phyloP scores from a whole-genome alignment of 37 sponge, comb jelly and placozoan species.

The Oopsacas minuta region DNA sequence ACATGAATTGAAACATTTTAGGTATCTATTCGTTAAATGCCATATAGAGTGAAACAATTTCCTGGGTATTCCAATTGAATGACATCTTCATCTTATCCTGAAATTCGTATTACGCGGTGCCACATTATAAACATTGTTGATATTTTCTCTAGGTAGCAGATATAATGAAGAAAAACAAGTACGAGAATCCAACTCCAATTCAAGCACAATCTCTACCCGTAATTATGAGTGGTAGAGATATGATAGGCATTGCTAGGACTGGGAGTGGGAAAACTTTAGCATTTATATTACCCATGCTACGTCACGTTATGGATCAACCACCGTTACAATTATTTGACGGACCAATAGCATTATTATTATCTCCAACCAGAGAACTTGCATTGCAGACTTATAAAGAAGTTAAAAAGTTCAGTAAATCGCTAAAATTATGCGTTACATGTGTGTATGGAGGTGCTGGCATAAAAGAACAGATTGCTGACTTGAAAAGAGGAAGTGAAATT shows the following conservation, averaged over 20 bases:
- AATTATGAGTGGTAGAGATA: constrained; percentile 88
- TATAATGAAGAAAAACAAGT: constrained; percentile 59
- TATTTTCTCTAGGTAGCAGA: constrained; percentile 22
- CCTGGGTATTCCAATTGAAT: no score
- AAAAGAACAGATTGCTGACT: constrained; percentile 96
- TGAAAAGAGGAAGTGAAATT: constrained; percentile 91
- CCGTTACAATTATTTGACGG: constrained; percentile 75
- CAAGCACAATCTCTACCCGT: constrained; percentile 92
- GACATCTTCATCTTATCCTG: no score
- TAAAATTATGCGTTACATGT: constrained; percentile 65
- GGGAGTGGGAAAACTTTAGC: constrained; percentile 98
- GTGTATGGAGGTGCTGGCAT: constrained; percentile 98
- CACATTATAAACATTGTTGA: no score
- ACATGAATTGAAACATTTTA: no score
- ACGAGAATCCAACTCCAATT: constrained; percentile 90
- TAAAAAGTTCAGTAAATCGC: constrained; percentile 73
- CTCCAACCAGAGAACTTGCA: constrained; percentile 91
- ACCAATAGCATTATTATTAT: constrained; percentile 74
- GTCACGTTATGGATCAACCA: constrained; percentile 85
- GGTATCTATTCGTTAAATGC: no score
- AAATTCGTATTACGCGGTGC: no score
- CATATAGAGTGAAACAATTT: no score
- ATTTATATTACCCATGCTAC: constrained; percentile 82
- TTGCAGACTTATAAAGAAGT: constrained; percentile 84
- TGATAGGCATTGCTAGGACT: constrained; percentile 91